Percentiles rank a stretch among this genome's conserved stretches.
Conservation (phyloP, 1,140 invertebrate genomes). For the Amphibalanus amphitrite region DNA sequence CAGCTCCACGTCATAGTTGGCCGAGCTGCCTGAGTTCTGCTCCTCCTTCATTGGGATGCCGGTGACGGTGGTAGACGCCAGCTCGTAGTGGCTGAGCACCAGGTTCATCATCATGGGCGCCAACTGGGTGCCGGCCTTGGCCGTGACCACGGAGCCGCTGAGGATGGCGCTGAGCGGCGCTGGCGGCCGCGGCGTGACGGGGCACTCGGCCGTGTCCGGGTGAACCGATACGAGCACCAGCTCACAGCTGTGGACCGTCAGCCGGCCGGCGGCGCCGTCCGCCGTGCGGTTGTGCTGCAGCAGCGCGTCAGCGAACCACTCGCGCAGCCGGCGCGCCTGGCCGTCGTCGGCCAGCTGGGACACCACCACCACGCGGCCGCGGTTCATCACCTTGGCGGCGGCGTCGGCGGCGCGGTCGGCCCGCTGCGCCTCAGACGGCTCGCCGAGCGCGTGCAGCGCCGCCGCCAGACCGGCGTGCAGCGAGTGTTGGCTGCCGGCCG, state of each 20-base stretch:
- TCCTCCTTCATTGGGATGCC: conserved; percentile 99
- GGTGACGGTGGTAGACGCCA: conserved; percentile 85
- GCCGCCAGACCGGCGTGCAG: conserved; percentile 63
- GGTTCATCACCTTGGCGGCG: conserved; percentile 38
- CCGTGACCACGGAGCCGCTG: conserved; percentile 5
- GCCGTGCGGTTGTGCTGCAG: conserved; percentile 61
- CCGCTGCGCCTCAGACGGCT: conserved; percentile 56
- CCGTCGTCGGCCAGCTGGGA: conserved; percentile 66
- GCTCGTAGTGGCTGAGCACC: conserved; percentile 86
- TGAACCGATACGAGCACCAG: conserved; percentile 2
- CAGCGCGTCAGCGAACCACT: conserved; percentile 57
- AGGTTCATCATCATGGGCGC: conserved; percentile 57
- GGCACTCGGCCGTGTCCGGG: conserved; percentile 4
- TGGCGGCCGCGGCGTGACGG: too few relatives aligned
- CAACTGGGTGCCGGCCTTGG: conserved; percentile 3
- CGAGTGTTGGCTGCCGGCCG: neutral
- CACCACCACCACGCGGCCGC: conserved; percentile 71
- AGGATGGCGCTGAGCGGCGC: conserved; percentile 6
- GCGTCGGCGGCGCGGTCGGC: conserved; percentile 37
- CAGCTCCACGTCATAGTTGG: conserved; percentile 93
- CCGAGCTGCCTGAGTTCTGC: conserved; percentile 91
- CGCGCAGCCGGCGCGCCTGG: conserved; percentile 62
- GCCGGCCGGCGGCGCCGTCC: conserved; percentile 30
- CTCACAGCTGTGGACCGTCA: conserved; percentile 13
- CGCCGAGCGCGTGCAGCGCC: conserved; percentile 68